A percentile compares a stretch with the other conserved stretches of the same genome.
Evolutionary conservation across 2,797 vertebrate genomes (phyloP).

Genomic region (Tapirus indicus): DNA sequence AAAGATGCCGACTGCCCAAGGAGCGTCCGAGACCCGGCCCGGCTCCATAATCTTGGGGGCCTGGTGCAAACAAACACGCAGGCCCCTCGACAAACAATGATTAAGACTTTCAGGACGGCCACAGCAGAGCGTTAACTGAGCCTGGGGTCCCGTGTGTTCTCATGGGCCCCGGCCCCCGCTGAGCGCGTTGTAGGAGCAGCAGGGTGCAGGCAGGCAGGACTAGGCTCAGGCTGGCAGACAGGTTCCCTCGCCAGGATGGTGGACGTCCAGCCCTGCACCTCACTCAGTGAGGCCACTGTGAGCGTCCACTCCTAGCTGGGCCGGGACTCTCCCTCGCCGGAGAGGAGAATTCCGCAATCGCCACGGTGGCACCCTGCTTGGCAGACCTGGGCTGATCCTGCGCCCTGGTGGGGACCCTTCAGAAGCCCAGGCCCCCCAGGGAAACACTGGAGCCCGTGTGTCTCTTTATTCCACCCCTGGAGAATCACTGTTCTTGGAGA

Average conservation of each 20-base stretch:
- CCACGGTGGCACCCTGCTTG: fast-evolving
- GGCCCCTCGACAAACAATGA: not conserved
- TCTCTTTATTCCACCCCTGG: not conserved
- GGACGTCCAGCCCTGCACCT: not conserved
- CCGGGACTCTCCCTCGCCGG: not conserved
- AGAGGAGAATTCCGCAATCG: too few relatives aligned
- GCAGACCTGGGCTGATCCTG: too few relatives aligned
- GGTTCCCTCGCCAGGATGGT: not conserved
- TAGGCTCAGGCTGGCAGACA: not conserved
- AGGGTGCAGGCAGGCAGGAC: not conserved
- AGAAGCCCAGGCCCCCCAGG: too few relatives aligned
- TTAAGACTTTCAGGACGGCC: fast-evolving
- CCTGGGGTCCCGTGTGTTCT: fast-evolving
- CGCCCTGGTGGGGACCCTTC: not conserved
- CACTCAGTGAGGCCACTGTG: fast-evolving
- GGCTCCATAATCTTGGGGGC: too few relatives aligned
- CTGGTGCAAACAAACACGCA: not conserved
- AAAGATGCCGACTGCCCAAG: not conserved
- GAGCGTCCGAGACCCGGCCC: not conserved
- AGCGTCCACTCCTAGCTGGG: not conserved
- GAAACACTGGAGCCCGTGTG: fast-evolving
- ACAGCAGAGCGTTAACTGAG: not conserved
- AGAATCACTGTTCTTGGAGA: not conserved
- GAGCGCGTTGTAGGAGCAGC: fast-evolving
- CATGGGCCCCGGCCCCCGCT: fast-evolving